Base-by-base conservation (phyloP, 1,140 invertebrate species). In the Ganaspis sp. region DNA sequence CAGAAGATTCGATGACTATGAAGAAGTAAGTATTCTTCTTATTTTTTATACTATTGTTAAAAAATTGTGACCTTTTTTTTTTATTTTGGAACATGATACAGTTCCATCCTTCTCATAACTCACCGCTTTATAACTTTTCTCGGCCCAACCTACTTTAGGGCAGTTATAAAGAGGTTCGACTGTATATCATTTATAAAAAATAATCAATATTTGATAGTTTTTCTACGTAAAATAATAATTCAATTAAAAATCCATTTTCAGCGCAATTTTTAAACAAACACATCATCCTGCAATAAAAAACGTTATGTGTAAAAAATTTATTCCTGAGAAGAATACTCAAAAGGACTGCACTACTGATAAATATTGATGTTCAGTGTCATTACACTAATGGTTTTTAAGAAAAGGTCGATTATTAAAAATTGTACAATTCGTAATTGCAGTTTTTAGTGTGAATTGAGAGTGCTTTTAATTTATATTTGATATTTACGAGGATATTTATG, bases 1-100 rank as follows among this genome's bases (percentile, higher is more conserved):
- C 11, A 87, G 87, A 79, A 84, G 86, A 64, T 42, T 80, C 15
- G 90, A 91, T 6, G 89, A 90, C 38, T 82, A 83, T 71, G 84
- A 82, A 70, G 81, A 87, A 34, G 84, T 87, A 81, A 81, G 75
- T 82, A 12, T 45, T 37, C 42, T 4, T 34, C 9, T 37, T 76
- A 26, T 12, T 77, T 45, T 45, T 45, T n/a, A n/a, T n/a, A n/a
- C 40, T n/a, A 15, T 45, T 72, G 6, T 70, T n/a, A 21, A 38
- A 8, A 53, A 21, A 64, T n/a, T n/a, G n/a, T n/a, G n/a, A n/a
- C n/a, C n/a, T n/a, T n/a, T n/a, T n/a, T n/a, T n/a, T n/a, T n/a
- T n/a, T n/a, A n/a, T n/a, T n/a, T n/a, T n/a, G n/a, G n/a, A n/a
- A n/a, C n/a, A n/a, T n/a, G n/a, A n/a, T n/a, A n/a, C n/a, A n/a